Base-by-base conservation (phyloP, 1,140 invertebrate species). In the Leptonema lineaticorne region DNA sequence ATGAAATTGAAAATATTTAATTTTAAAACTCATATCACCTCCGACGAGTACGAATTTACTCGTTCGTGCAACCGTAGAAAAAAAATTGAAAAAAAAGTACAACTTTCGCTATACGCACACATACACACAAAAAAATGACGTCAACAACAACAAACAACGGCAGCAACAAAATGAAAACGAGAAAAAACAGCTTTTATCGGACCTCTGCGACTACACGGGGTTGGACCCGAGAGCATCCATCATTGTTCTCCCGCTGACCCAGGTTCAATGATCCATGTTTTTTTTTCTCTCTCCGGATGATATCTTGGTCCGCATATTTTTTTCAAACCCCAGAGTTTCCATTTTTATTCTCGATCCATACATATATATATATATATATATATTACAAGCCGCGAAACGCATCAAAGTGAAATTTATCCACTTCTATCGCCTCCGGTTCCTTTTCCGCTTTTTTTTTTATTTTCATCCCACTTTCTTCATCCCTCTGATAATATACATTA, bases 161-260 rank as follows among this genome's bases (percentile, higher is more conserved):
- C n/a, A n/a, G n/a, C n/a, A n/a, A 45, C 45, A 60, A 41, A 45
- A 62, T 41, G 24, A 62, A 62, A 62, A 45, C 24, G 26, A 27
- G 26, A 26, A 62, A 62, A 62, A 24, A 33, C 33, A 33, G 50
- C 50, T 24, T 62, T 62, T 62, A 46, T 46, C 33, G 58, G 29
- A 62, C 56, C 56, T 30, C 28, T 28, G 28, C 56, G 59, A 62
- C 29, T 62, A 27, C 27, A 16, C 28, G 33, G 57, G 24, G 41
- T 22, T 11, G 29, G 8, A 48, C 37, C 56, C 16, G 46, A 22
- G 18, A 26, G 67, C 45, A 68, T 68, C 46, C 59, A 62, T 68
- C 67, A 68, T 62, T 63, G 57, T 53, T 68, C 58, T 62, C 30
- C 57, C 26, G 11, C 58, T 63, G 67, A 68, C 67, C 57, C 37